phyloP scores from a whole-genome alignment of 2,797 vertebrate species.

The Gallinago stenura region DNA sequence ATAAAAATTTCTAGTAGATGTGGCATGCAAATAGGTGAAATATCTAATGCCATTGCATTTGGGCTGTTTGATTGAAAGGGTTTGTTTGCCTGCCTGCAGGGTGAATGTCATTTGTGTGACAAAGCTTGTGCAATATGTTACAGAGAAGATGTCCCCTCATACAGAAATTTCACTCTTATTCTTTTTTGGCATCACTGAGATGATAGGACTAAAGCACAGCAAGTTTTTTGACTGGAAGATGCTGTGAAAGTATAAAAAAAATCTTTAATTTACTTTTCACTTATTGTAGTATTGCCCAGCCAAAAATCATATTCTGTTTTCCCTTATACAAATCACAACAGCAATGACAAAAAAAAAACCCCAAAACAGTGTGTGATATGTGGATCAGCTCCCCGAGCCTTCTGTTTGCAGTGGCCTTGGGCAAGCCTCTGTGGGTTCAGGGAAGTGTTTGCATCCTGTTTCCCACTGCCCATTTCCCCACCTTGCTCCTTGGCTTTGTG shows the following conservation, averaged over 20 bases:
- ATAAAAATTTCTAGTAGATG: not conserved
- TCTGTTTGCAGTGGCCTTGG: not conserved
- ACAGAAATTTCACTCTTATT: not conserved
- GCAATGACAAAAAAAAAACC: not conserved
- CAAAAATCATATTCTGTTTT: not conserved
- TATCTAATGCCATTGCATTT: not conserved
- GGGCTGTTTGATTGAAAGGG: not conserved
- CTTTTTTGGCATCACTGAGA: not conserved
- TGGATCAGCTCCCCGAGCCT: not conserved
- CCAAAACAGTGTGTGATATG: not conserved
- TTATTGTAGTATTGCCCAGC: not conserved
- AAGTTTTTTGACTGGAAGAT: not conserved
- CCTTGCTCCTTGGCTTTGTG: not conserved
- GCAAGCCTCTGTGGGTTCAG: not conserved
- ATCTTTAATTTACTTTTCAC: not conserved
- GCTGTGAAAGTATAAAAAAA: not conserved
- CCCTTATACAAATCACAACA: not conserved
- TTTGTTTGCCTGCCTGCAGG: conserved; percentile 7
- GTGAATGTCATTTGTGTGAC: not conserved
- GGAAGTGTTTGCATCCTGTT: not conserved
- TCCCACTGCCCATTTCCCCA: not conserved
- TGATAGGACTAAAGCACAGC: not conserved
- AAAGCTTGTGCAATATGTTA: not conserved
- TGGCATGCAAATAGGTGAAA: not conserved
- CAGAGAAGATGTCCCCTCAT: not conserved